Evolutionary conservation across 2,888 invertebrate species (phyloP).

Genomic region (Phortica okadai): DNA sequence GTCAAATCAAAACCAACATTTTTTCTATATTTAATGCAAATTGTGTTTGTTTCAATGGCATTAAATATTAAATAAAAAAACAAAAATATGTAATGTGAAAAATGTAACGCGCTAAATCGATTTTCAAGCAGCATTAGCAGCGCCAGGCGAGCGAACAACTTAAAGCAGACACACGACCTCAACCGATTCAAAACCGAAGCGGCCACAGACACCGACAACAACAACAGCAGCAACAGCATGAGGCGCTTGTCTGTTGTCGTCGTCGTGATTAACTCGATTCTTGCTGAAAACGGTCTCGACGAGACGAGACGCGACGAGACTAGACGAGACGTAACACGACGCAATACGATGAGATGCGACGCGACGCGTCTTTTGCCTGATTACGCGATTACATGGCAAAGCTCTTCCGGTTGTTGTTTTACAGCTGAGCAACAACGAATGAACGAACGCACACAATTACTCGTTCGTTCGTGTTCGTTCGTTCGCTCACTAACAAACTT

Average conservation of each 20-base stretch:
- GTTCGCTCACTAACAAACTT: constrained; percentile 1
- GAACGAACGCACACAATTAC: not conserved
- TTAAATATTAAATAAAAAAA: not conserved
- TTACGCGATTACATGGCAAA: constrained; percentile 26
- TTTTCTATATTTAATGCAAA: constrained; percentile 9
- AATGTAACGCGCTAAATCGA: not conserved
- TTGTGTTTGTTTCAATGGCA: not conserved
- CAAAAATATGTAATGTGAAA: not conserved
- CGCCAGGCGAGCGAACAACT: not conserved
- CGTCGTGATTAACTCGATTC: constrained; percentile 9
- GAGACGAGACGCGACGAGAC: not conserved
- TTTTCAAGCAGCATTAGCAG: constrained; percentile 3
- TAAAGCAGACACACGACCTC: not conserved
- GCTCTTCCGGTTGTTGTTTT: constrained; percentile 24
- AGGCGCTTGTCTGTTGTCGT: constrained; percentile 8
- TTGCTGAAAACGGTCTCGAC: not conserved
- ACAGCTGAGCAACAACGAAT: constrained; percentile 11
- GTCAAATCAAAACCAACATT: not conserved
- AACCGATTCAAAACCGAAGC: not conserved
- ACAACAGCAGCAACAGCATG: not conserved
- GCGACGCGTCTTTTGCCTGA: constrained; percentile 3
- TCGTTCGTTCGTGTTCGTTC: not conserved
- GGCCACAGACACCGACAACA: not conserved
- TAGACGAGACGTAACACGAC: not conserved
- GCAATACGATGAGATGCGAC: not conserved